These are phyloP conservation scores for Pomacea maculata DNA, from an alignment of 1,140 invertebrate species.

Conservation along the genomic window DNA sequence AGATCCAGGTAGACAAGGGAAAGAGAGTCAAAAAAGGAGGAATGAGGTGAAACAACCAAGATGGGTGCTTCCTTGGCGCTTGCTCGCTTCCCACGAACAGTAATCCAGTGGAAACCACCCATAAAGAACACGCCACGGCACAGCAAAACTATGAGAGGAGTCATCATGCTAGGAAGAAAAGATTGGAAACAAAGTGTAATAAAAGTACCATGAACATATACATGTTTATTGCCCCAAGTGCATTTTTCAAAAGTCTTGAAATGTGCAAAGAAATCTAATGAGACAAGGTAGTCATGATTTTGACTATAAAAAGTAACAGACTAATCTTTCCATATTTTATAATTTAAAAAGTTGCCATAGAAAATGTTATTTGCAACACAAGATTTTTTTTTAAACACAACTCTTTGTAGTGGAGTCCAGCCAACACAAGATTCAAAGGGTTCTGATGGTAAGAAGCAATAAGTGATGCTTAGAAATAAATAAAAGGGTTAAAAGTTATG, in stretches of 20 bases:
- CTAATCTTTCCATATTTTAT: background rate
- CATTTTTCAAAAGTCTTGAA: background rate
- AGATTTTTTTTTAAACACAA: too few species aligned
- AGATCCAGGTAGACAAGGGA: constrained; percentile 78
- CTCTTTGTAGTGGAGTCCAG: too few species aligned
- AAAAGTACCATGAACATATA: constrained; percentile 9
- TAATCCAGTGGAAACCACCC: constrained; percentile 82
- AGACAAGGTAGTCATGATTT: background rate
- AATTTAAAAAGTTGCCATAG: too few species aligned
- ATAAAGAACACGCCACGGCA: constrained; percentile 77
- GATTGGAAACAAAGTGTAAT: constrained; percentile 10
- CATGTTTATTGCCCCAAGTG: background rate
- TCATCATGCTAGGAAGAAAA: constrained; percentile 52
- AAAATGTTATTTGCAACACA: too few species aligned
- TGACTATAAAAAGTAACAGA: background rate
- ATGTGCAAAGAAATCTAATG: background rate
- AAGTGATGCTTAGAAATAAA: too few species aligned
- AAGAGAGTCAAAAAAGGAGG: constrained; percentile 89
- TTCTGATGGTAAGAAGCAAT: too few species aligned
- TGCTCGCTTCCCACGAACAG: constrained; percentile 75
- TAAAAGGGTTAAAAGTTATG: too few species aligned
- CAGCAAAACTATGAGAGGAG: constrained; percentile 55
- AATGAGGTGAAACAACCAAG: constrained; percentile 88
- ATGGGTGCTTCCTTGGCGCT: constrained; percentile 80
- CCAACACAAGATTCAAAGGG: too few species aligned